Conservation (phyloP, 2,888 invertebrate species). For the Caenorhabditis japonica region DNA sequence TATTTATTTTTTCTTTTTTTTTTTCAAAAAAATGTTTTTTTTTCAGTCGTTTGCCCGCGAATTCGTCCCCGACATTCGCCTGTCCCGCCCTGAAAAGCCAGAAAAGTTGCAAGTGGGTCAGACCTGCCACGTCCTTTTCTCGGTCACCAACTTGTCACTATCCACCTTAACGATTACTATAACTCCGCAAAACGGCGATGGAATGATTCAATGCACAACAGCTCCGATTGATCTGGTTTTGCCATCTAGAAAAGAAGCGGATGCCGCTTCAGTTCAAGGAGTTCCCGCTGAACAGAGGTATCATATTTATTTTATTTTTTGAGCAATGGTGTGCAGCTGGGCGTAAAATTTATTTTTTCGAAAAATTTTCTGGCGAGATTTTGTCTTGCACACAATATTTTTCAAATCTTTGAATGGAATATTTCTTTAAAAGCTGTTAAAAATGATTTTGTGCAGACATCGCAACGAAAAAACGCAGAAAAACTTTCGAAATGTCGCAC, state of each 20-base stretch:
- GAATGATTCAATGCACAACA: conserved; percentile 24
- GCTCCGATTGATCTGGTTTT: conserved; percentile 25
- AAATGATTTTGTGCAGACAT: too few relatives aligned
- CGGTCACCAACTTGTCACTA: conserved; percentile 58
- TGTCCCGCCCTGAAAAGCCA: conserved; percentile 62
- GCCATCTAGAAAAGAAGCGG: conserved; percentile 27
- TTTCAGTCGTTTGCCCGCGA: conserved; percentile 66
- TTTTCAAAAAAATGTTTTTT: background rate
- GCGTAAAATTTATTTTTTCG: too few relatives aligned
- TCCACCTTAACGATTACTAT: conserved; percentile 52
- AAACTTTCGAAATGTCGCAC: too few relatives aligned
- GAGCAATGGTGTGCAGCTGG: too few relatives aligned
- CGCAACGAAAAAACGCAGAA: too few relatives aligned
- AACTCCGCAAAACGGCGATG: conserved; percentile 17
- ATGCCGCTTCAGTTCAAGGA: conserved; percentile 12
- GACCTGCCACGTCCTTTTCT: conserved; percentile 55
- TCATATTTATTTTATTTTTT: too few relatives aligned
- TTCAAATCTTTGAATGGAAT: too few relatives aligned
- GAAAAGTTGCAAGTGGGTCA: conserved; percentile 34
- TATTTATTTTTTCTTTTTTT: too few relatives aligned
- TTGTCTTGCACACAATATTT: too few relatives aligned
- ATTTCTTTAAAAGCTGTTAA: too few relatives aligned
- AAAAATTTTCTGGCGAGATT: too few relatives aligned
- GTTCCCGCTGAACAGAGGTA: conserved; percentile 43
- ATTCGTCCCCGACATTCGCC: conserved; percentile 65